Base-by-base conservation (phyloP, 2,113 vertebrate species). In the Pica pica region DNA sequence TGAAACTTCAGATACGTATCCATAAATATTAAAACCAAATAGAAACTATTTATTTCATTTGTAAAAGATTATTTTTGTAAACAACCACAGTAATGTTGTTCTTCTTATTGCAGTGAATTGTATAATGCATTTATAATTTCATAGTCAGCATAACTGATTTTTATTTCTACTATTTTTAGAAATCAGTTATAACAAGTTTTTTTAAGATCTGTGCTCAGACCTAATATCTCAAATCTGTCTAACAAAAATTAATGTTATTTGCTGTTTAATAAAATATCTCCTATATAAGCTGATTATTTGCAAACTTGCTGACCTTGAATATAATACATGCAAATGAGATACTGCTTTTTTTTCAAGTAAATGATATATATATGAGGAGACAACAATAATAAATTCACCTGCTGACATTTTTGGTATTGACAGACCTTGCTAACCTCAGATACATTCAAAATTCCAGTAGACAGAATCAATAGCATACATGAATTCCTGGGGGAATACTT, bases 11-110 rank as follows among this genome's bases (percentile, higher is more conserved):
- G 82, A 96, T 95, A 1, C 44, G 1, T 50, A 17, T 41, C 42
- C 81, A 92, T 95, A 96, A 98, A 96, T 94, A 64, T 27, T 41
- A 56, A 88, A 89, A 89, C 44, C 3, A 81, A 71, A 46, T 14
- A 57, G 8, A 64, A 84, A 37, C 2, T 52, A 42, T 50, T 70
- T 42, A 14, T 63, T 56, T 75, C 28, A 4, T 46, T 57, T 55
- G 9, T 49, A 18, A 87, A 63, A 23, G 0, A 44, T 4, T 37
- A 10, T 49, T 92, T 89, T 76, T 65, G 7, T 41, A 18, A 81
- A 52, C 8, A 52, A 26, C 1, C 13, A 50, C 13, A 28, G 10
- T 13, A 73, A 39, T 28, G 5, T 61, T 84, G 9, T 8, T 67
- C 9, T 87, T 18, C 4, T 59, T 50, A 55, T 5, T 73, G 3